phyloP scores from a whole-genome alignment of 2,113 vertebrate species.

The Barnardius zonarius region DNA sequence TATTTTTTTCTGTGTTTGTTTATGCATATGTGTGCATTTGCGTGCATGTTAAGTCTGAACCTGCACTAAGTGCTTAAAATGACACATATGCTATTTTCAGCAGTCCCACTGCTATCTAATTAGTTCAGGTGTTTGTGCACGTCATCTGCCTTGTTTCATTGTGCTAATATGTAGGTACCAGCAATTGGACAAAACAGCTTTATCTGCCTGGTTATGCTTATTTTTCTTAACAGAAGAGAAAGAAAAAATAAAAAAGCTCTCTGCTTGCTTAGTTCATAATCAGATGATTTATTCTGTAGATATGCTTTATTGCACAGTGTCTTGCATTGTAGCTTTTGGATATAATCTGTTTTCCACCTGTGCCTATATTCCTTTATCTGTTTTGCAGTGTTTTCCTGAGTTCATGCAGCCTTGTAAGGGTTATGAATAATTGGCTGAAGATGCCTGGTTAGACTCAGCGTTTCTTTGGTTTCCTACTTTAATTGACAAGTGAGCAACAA shows the following conservation, averaged over 20 bases:
- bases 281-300: neutral
- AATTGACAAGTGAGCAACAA: neutral
- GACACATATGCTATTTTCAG: neutral
- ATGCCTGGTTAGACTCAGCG: neutral
- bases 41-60: neutral
- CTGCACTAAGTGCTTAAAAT: neutral
- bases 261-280: neutral
- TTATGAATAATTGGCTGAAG: neutral
- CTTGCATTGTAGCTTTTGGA: neutral
- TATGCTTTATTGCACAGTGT: neutral
- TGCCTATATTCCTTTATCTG: neutral
- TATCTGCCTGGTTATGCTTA: neutral
- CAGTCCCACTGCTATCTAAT: neutral
- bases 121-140: neutral
- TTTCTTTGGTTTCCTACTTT: neutral
- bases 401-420: neutral
- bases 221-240: neutral
- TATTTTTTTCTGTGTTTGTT: neutral
- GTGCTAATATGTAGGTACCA: neutral
- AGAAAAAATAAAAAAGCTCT: neutral
- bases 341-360: neutral
- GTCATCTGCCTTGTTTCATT: neutral
- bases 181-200: neutral
- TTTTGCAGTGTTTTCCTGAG: neutral
- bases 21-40: rapidly evolving